These are phyloP conservation scores for Philereme vetulata DNA, from an alignment of 2,888 invertebrate species.

Conservation along the genomic window DNA sequence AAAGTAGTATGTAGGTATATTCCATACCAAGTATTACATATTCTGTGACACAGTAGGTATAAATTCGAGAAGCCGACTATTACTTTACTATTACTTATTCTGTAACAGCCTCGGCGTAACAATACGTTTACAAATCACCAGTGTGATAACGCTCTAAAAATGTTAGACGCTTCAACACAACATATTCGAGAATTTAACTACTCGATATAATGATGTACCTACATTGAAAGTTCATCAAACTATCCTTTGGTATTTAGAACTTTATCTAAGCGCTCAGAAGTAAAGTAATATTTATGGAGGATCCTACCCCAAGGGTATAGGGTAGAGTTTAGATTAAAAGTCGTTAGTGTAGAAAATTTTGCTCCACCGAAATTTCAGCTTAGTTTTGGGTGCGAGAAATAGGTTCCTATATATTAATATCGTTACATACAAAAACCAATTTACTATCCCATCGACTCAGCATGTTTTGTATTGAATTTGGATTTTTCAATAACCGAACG, in stretches of 20 bases:
- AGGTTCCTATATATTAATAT: constrained; percentile 32
- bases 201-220: too few species aligned
- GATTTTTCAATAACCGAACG: constrained; percentile 17
- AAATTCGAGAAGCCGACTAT: too few species aligned
- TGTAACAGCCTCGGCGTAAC: too few species aligned
- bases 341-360: background rate
- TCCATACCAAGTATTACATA: too few species aligned
- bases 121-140: too few species aligned
- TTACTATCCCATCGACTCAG: constrained; percentile 22
- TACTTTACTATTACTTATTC: too few species aligned
- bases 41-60: too few species aligned
- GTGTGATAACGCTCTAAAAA: too few species aligned
- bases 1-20: too few species aligned
- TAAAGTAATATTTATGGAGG: background rate
- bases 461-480: constrained; percentile 26
- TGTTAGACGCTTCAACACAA: too few species aligned
- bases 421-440: constrained; percentile 18
- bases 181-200: too few species aligned
- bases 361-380: constrained; percentile 21
- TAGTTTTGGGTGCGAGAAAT: constrained; percentile 28
- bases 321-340: constrained; percentile 5
- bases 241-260: constrained; percentile 13
- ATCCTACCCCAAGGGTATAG: constrained; percentile 5
- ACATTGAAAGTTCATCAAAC: constrained; percentile 22
- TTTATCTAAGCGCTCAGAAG: background rate